A percentile compares a stretch with the other conserved stretches of the same genome.
These are phyloP conservation scores for Oxyura jamaicensis DNA, from an alignment of 2,113 vertebrate species.

Conservation along the genomic window DNA sequence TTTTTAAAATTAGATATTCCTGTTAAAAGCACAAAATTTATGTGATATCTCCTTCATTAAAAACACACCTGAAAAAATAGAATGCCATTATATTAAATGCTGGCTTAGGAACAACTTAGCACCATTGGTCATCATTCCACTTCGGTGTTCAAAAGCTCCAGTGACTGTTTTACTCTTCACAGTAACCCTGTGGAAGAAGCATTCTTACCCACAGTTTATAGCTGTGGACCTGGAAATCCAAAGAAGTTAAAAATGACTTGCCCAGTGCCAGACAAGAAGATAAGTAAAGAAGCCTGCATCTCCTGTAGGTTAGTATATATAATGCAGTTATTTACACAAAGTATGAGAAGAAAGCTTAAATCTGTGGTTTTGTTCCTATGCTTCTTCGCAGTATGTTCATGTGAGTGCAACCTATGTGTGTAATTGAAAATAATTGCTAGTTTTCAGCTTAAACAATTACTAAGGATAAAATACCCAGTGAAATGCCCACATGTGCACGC, in stretches of 20 bases:
- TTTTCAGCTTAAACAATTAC: constrained; percentile 24
- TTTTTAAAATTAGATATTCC: background rate
- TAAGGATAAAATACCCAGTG: background rate
- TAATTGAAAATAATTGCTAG: constrained; percentile 33
- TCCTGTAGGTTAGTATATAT: background rate
- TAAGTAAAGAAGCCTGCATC: background rate
- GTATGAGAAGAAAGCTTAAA: background rate
- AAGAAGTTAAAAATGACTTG: background rate
- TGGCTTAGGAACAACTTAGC: background rate
- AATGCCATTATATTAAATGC: background rate
- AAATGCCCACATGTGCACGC: background rate
- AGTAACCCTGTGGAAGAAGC: background rate
- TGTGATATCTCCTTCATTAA: background rate
- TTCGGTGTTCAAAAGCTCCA: background rate
- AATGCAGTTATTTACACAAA: background rate
- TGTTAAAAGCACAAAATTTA: background rate
- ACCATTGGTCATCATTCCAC: background rate
- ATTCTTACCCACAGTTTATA: background rate
- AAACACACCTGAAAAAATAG: background rate
- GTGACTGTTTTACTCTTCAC: background rate
- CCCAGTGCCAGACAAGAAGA: background rate
- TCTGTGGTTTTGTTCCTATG: background rate
- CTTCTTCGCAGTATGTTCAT: background rate
- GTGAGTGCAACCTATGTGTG: background rate
- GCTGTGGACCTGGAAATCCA: background rate